Evolutionary conservation across 37 sponge, comb jelly and placozoan genomes (phyloP), one percentile per base, ranked within the genome.

Genomic region (Mnemiopsis leidyi): DNA sequence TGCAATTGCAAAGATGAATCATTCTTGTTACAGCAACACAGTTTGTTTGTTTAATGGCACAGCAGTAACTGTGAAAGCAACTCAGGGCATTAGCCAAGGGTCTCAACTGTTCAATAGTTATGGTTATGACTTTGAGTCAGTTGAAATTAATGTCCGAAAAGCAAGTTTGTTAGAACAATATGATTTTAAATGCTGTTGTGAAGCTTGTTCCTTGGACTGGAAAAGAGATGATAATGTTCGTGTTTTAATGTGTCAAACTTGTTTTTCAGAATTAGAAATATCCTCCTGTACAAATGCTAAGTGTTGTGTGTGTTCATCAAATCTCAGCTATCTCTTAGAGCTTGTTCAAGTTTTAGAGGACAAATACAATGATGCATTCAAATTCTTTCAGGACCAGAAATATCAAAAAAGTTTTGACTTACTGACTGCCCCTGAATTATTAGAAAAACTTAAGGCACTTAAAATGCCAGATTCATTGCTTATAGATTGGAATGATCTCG

Each of bases 401-500:
- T 28, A 28, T 25, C 24, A 21, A 20, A 69, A 69, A 69, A 25
- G 24, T 69, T 28, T 61, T 61, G 18, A 61, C 68, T 21, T 69
- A 69, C 24, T 23, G 73, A 21, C 21, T 21, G 7, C 21, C 1
- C 9, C 73, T 69, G 7, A 3, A 23, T 69, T 25, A 69, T 3
- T 28, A 25, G 24, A 16, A 69, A 5, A 69, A 25, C 7, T 69
- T 3, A 69, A 69, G n/a, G 29, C 21, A 23, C 73, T 69, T 20
- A 5, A 20, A 21, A 28, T 69, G 73, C 73, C 73, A 28, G 73
- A 69, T 69, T 69, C 73, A 2, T 25, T 69, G 21, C 29, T 69
- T 21, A 16, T 69, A 23, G 73, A 69, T 69, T 69, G 73, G 73
- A 69, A 69, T 69, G 73, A 69, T 20, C 73, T 69, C n/a, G 29